Base-by-base conservation (phyloP, 1,140 invertebrate genomes). In the Penaeus japonicus region DNA sequence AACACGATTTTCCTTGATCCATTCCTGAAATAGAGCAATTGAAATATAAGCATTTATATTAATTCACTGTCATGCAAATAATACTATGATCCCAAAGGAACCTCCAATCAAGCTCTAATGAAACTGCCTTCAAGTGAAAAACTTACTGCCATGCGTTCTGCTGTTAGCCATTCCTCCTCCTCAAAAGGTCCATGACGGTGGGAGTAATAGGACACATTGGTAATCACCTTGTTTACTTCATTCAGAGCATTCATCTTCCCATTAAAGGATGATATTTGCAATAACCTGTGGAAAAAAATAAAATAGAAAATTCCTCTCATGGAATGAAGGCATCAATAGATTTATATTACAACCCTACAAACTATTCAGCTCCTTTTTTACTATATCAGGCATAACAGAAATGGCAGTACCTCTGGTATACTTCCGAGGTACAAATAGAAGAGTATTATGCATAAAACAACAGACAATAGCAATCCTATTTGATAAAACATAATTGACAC, bases 241-340 rank as follows among this genome's bases (percentile, higher is more conserved):
- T 99, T 99, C 55, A 99, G 93, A 47, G 98, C 98, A 92, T 98
- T 99, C 98, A 99, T 99, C 94, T 99, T 99, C 17, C 98, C 98
- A 94, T 99, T 99, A 92, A 99, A 99, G 59, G 98, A 99, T 22
- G 98, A 99, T 92, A 99, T 98, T 94, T 99, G 97, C 82, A 99
- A 93, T 91, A 98, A 95, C 92, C 97, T 96, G 91, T 65, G n/a
- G n/a, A n/a, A n/a, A n/a, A n/a, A n/a, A n/a, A n/a, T n/a, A n/a
- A n/a, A n/a, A n/a, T n/a, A n/a, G n/a, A n/a, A n/a, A n/a, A n/a
- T n/a, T n/a, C 35, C 12, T 75, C 75, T 47, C 24, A 35, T 27
- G 10, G 35, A 85, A 53, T 89, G 24, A 89, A 75, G 15, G 17
- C 4, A 47, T n/a, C n/a, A 47, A 47, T 47, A 5, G 15, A 47